These are phyloP conservation scores for Carcharodon carcharias DNA, from an alignment of 2,797 vertebrate genomes.

Conservation along the genomic window DNA sequence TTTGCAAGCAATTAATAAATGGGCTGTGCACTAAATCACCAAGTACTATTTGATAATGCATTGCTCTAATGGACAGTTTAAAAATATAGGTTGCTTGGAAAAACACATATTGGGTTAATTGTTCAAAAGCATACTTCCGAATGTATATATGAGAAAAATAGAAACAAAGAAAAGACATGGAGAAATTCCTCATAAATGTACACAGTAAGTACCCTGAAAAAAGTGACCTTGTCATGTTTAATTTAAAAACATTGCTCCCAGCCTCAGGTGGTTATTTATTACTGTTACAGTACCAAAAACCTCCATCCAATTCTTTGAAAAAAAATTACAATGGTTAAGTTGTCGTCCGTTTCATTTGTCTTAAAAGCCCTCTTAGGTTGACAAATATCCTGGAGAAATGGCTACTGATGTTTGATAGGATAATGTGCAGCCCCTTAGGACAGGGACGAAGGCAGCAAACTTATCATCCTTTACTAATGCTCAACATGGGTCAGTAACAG, in stretches of 20 bases:
- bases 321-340: conserved; percentile 70
- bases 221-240: conserved; percentile 68
- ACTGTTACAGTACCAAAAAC: conserved; percentile 62
- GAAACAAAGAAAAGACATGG: neutral
- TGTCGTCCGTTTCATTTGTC: conserved; percentile 72
- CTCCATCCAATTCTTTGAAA: conserved; percentile 71
- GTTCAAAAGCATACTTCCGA: neutral
- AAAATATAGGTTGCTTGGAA: neutral
- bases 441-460: conserved; percentile 74
- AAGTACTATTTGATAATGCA: neutral
- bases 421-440: conserved; percentile 74
- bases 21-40: neutral
- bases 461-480: conserved; percentile 78
- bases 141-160: neutral
- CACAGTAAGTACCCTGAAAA: conserved; percentile 64
- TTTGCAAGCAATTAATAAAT: neutral
- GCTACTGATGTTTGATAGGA: conserved; percentile 74
- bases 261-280: conserved; percentile 68
- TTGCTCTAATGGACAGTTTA: neutral
- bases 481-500: conserved; percentile 75
- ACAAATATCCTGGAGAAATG: conserved; percentile 73
- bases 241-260: conserved; percentile 70
- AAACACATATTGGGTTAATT: neutral
- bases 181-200: neutral
- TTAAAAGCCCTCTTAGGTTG: conserved; percentile 65